These are phyloP conservation scores for Halcyon smyrnensis DNA, from an alignment of 2,797 vertebrate species.

Conservation along the genomic window DNA sequence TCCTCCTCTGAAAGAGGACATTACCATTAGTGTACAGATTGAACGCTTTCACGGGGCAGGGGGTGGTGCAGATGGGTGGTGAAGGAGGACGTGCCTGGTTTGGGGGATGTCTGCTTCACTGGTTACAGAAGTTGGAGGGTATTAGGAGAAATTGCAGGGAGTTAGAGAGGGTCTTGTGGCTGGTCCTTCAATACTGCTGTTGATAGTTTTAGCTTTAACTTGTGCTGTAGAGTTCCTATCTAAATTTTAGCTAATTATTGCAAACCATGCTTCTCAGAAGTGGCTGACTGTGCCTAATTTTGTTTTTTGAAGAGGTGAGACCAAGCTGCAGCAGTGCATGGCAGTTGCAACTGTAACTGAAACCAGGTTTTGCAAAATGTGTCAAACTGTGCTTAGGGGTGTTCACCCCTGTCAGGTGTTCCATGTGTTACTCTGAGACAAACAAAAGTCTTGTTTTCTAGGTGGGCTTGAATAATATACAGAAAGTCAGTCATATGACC, in stretches of 20 bases:
- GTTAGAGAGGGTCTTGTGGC: neutral
- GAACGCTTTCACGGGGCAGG: fast-evolving
- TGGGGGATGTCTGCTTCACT: neutral
- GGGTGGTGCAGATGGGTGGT: neutral
- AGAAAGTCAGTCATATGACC: neutral
- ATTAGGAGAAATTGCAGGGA: neutral
- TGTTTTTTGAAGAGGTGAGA: neutral
- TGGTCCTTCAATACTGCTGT: neutral
- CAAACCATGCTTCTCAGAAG: neutral
- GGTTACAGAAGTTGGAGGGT: neutral
- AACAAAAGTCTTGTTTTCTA: neutral
- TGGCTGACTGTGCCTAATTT: neutral
- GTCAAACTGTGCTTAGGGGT: neutral
- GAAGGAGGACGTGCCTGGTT: fast-evolving
- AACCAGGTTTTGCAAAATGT: neutral
- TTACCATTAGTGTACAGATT: neutral
- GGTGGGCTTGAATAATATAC: neutral
- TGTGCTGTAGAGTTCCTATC: neutral
- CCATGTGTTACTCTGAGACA: neutral
- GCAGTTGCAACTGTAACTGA: neutral
- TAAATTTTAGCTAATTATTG: neutral
- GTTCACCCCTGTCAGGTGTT: neutral
- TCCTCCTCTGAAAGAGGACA: neutral
- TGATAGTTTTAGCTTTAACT: neutral
- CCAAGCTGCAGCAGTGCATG: neutral